Conservation (phyloP, 2,113 vertebrate species). For the Pomatostomus ruficeps region DNA sequence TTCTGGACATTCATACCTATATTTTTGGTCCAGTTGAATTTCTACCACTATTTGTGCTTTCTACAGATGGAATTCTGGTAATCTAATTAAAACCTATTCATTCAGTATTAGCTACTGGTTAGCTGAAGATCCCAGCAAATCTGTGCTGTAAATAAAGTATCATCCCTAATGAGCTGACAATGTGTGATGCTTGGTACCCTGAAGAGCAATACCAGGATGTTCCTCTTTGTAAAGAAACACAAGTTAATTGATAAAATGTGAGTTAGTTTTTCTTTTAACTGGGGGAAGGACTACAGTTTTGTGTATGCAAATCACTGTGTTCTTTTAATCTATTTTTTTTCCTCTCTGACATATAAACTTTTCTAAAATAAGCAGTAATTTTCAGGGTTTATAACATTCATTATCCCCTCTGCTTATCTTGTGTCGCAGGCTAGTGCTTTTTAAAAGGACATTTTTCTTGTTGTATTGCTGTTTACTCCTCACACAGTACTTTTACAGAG, state of each 20-base stretch:
- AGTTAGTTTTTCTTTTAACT: background rate
- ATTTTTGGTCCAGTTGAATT: background rate
- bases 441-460: constrained; percentile 60
- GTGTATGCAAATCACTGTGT: background rate
- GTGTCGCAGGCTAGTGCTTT: constrained; percentile 6
- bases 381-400: constrained; percentile 60
- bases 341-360: constrained; percentile 43
- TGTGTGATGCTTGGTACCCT: background rate
- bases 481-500: constrained; percentile 50
- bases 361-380: constrained; percentile 59
- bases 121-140: background rate
- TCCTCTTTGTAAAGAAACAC: background rate
- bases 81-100: background rate
- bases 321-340: constrained; percentile 41
- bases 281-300: background rate
- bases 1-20: background rate
- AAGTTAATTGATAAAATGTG: background rate
- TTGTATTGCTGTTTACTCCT: constrained; percentile 62
- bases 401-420: constrained; percentile 64
- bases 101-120: background rate
- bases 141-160: background rate
- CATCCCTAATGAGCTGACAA: background rate
- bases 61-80: background rate
- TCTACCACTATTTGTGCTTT: background rate
- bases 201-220: background rate